phyloP scores from a whole-genome alignment of 2,888 invertebrate genomes.

The Gnatocerus cornutus region DNA sequence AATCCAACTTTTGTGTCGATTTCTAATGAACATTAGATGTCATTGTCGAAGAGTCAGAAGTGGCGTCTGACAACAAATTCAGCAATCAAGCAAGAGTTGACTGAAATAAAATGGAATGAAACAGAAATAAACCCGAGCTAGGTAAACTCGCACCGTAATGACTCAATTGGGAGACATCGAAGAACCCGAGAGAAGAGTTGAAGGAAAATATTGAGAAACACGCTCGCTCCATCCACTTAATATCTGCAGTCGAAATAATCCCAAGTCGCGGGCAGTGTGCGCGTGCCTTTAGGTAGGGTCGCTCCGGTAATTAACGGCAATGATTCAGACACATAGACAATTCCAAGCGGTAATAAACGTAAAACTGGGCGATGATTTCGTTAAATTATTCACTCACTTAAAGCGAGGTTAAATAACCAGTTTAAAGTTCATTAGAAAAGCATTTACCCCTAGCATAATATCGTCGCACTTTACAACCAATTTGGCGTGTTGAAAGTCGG shows the following conservation, averaged over 20 bases:
- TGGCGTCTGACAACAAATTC: constrained; percentile 14
- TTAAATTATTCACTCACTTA: constrained; percentile 45
- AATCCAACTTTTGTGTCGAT: no score
- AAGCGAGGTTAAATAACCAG: constrained; percentile 47
- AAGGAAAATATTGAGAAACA: constrained; percentile 12
- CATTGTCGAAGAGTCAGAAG: no score
- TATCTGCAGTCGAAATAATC: neutral
- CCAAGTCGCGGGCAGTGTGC: neutral
- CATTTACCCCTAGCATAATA: constrained; percentile 34
- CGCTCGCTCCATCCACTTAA: neutral
- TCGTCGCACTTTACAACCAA: constrained; percentile 40
- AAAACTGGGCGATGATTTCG: constrained; percentile 49
- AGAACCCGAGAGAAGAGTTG: constrained; percentile 22
- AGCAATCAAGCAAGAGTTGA: constrained; percentile 21
- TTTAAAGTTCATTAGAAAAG: constrained; percentile 50
- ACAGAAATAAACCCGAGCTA: constrained; percentile 25
- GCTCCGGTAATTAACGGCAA: constrained; percentile 44
- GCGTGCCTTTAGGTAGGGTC: constrained; percentile 31
- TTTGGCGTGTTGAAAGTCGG: constrained; percentile 14
- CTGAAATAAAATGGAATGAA: constrained; percentile 25
- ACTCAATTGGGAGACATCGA: constrained; percentile 23
- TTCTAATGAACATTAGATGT: no score
- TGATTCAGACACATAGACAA: constrained; percentile 48
- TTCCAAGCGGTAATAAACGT: constrained; percentile 46
- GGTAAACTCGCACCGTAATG: constrained; percentile 11